Evolutionary conservation across 1,140 invertebrate species (phyloP), one percentile per base, ranked within the genome.

Genomic region (Eufriesea mexicana): DNA sequence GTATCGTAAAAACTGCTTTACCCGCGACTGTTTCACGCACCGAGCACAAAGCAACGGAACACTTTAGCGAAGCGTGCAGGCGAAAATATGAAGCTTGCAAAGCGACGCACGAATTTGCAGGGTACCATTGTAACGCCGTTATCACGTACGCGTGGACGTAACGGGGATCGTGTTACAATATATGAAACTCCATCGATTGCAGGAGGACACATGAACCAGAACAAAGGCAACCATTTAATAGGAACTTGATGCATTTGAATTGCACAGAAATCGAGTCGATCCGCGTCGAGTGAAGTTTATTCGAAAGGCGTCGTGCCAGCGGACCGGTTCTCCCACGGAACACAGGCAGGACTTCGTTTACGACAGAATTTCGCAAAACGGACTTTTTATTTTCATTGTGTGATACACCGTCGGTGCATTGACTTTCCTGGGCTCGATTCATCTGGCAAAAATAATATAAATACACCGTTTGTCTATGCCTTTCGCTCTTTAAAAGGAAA

Each of bases 281-380:
- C 45, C 54, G 59, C 62, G 66, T 61, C 28, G 28, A 45, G 64
- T 20, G 66, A 78, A 47, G 79, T 87, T 82, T 55, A 78, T 83
- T 77, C 71, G 74, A 86, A 87, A 86, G 76, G 76, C 59, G 82
- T 84, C 82, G 82, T n/a, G 55, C 28, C 35, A 28, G 42, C 67
- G 25, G 85, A 89, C 89, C 88, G 86, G 90, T 91, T 86, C 89
- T 84, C 88, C 90, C 89, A 90, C 81, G 79, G 74, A 51, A 51
- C 73, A 59, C 72, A 61, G 54, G 18, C 62, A 10, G 45, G 35
- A 49, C 80, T 62, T 64, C 74, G 79, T 76, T 79, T 80, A 71
- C 83, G 72, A 70, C 78, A 80, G 83, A 89, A 85, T 87, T 87
- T 85, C 79, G 86, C 81, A 83, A 84, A 87, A 78, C 74, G 23